Conservation (phyloP, 2,888 invertebrate species). For the Drosophila fulvimacula region DNA sequence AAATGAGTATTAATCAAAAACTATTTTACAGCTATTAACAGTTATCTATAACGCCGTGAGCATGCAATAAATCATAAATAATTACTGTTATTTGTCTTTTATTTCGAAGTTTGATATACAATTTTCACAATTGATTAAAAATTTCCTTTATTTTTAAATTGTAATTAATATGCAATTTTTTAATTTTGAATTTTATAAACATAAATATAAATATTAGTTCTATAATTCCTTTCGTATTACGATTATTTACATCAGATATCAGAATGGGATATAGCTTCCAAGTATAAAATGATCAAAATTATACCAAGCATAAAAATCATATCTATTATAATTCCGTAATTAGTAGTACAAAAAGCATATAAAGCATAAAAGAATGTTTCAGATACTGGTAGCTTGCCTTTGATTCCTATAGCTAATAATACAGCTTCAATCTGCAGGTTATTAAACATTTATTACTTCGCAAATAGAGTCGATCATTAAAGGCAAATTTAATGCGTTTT, state of each 20-base stretch:
- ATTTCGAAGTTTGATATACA: not conserved
- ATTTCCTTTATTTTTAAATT: too few species aligned
- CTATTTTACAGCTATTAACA: not conserved
- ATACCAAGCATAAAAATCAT: not conserved
- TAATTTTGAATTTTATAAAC: too few species aligned
- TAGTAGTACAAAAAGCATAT: not conserved
- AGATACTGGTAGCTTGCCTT: not conserved
- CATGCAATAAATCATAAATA: not conserved
- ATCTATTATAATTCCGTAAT: not conserved
- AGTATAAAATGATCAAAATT: too few species aligned
- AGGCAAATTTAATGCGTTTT: slow-evolving; percentile 34
- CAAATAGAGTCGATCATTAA: slow-evolving; percentile 18
- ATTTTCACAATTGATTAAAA: too few species aligned
- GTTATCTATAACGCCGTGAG: not conserved
- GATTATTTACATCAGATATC: too few species aligned
- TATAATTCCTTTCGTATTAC: too few species aligned
- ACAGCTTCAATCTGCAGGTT: not conserved
- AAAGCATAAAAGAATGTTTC: not conserved
- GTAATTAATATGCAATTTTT: too few species aligned
- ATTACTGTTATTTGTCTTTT: not conserved
- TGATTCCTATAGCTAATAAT: not conserved
- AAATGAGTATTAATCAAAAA: not conserved
- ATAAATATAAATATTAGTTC: too few species aligned
- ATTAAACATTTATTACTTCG: not conserved
- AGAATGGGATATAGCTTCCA: too few species aligned